A percentile compares a stretch with the other conserved stretches of the same genome.
Evolutionary conservation across 2,797 vertebrate species (phyloP).

Genomic region (Spheniscus humboldti): DNA sequence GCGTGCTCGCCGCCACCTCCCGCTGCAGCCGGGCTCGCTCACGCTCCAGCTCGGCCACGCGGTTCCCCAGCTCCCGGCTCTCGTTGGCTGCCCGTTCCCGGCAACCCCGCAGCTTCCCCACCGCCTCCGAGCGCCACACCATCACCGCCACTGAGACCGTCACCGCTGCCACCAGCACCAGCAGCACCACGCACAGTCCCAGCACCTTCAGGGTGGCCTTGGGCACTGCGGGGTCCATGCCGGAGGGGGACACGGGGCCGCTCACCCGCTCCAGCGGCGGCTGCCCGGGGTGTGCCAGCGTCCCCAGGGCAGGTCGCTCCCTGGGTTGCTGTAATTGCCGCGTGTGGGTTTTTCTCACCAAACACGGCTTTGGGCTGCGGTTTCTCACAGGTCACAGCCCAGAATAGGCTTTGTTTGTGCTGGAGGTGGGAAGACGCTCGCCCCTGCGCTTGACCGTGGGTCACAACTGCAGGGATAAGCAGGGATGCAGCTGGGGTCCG

Average conservation of each 20-base stretch:
- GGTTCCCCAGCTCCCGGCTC: not conserved
- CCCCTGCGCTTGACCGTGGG: fast-evolving
- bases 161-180: slow-evolving; percentile 41
- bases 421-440: not conserved
- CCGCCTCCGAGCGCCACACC: not conserved
- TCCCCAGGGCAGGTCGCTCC: not conserved
- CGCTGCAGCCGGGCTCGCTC: not conserved
- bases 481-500: fast-evolving
- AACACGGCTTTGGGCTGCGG: not conserved
- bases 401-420: not conserved
- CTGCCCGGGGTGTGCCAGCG: not conserved
- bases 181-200: not conserved
- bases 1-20: fast-evolving
- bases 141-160: not conserved
- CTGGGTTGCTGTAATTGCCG: not conserved
- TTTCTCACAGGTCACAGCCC: not conserved
- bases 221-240: slow-evolving; percentile 33
- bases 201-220: slow-evolving; percentile 34
- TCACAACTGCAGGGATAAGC: not conserved
- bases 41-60: not conserved
- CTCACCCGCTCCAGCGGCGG: not conserved
- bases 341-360: not conserved
- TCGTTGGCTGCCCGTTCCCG: slow-evolving; percentile 1
- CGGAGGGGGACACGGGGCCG: fast-evolving
- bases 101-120: not conserved